Evolutionary conservation across 2,888 invertebrate genomes (phyloP), one percentile per base, ranked within the genome.

Genomic region (Drosophila paramelanica): DNA sequence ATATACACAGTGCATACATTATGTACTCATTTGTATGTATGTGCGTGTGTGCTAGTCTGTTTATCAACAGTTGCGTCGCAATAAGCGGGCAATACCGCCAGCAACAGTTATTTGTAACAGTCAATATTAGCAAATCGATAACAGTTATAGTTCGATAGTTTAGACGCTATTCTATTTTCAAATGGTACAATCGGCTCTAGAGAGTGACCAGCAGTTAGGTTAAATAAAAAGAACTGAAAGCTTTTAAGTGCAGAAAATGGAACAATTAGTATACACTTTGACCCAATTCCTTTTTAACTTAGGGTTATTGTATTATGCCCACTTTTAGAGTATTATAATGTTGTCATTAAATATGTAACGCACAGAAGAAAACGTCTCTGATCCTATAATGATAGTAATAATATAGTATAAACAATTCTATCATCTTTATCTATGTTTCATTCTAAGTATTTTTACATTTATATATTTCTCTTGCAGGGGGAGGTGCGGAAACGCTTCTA

Each of bases 401-500:
- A 1, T 23, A 3, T 23, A 23, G 23, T 23, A 23, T 23, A 3
- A 23, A 23, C 23, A 23, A 23, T 23, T 23, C 23, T 23, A 2
- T 23, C 2, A 23, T 23, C 23, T 23, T 23, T 23, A 1, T 3
- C 3, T 3, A 23, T 23, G 3, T 23, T 41, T 3, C 25, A 23
- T 14, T 3, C 43, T 50, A 14, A 3, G 20, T 13, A 5, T 1
- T 36, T 50, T 46, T 8, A 43, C 11, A 11, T 55, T 36, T 64
- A 36, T 39, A 10, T 62, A 67, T 68, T 61, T 62, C 66, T 27
- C 13, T 91, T 91, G 8, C 84, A 92, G 92, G 92, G 92, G 92
- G 92, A 92, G 92, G 92, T 92, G 92, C 92, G 86, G 91, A 90
- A 88, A 81, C 81, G 84, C 87, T 83, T 86, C 81, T 85, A 86